Evolutionary conservation across 2,888 invertebrate genomes (phyloP).

Genomic region (Pyrrhosoma nymphula): DNA sequence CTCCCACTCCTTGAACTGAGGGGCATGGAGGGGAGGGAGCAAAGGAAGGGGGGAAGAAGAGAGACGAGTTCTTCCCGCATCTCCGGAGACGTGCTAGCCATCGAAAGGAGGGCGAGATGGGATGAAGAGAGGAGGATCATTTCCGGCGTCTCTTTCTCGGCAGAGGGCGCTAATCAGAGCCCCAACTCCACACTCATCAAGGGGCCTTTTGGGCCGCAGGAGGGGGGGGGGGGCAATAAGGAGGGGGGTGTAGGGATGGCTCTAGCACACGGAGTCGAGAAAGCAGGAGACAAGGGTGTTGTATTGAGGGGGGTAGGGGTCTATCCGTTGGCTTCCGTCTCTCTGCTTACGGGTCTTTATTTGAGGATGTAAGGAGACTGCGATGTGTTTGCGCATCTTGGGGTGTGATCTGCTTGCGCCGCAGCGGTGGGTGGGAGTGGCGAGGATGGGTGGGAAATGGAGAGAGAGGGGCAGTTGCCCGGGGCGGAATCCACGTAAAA

Average conservation of each 20-base stretch:
- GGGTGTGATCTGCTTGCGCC: background rate
- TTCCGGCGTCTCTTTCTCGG: constrained; percentile 50
- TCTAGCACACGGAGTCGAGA: no score
- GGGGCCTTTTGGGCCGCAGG: background rate
- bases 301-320: background rate
- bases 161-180: constrained; percentile 8
- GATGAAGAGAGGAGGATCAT: background rate
- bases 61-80: background rate
- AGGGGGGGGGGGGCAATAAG: background rate
- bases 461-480: background rate
- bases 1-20: background rate
- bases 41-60: background rate
- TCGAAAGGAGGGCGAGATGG: background rate
- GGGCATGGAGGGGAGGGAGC: background rate
- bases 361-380: background rate
- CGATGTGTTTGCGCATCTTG: background rate
- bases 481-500: background rate
- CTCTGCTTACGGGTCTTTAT: background rate
- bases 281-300: no score
- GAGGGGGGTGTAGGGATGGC: background rate
- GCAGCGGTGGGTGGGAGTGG: background rate
- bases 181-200: background rate
- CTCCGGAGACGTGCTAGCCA: background rate
- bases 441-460: background rate
- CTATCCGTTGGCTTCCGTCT: background rate